Conservation (phyloP, 2,888 invertebrate species). For the Amphipoea lucens region DNA sequence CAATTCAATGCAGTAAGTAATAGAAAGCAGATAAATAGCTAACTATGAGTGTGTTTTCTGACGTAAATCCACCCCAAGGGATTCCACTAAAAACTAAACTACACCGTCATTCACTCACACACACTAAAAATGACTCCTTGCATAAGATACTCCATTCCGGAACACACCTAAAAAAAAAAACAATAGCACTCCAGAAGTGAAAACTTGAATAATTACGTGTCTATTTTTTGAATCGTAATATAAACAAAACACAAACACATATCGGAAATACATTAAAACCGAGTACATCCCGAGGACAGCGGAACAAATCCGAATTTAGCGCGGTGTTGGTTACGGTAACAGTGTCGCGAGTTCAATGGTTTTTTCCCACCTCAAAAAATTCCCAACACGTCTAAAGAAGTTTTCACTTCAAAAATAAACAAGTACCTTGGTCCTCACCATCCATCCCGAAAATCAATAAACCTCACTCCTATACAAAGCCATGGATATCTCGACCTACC, state of each 20-base stretch:
- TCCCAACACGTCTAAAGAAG: too few relatives aligned
- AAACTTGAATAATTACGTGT: too few relatives aligned
- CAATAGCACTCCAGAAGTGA: too few relatives aligned
- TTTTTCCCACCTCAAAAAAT: too few relatives aligned
- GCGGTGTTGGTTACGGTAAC: too few relatives aligned
- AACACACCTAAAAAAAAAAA: too few relatives aligned
- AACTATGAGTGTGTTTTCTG: not conserved
- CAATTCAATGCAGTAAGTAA: not conserved
- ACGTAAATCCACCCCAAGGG: not conserved
- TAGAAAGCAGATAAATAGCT: not conserved
- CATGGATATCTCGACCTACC: conserved; percentile 73
- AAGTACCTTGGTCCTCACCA: not conserved
- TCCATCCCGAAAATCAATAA: conserved; percentile 23
- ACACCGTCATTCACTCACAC: rapidly evolving
- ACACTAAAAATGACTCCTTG: not conserved
- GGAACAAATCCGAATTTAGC: too few relatives aligned
- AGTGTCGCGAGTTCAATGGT: too few relatives aligned
- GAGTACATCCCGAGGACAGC: too few relatives aligned
- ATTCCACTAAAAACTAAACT: not conserved
- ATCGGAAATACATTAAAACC: too few relatives aligned
- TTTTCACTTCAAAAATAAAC: not conserved
- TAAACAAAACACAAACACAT: too few relatives aligned
- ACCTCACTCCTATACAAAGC: not conserved
- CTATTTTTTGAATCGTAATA: too few relatives aligned
- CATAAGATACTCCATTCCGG: not conserved